Evolutionary conservation across 2,888 invertebrate species (phyloP), one percentile per base, ranked within the genome.

Genomic region (Euplagia quadripunctaria): DNA sequence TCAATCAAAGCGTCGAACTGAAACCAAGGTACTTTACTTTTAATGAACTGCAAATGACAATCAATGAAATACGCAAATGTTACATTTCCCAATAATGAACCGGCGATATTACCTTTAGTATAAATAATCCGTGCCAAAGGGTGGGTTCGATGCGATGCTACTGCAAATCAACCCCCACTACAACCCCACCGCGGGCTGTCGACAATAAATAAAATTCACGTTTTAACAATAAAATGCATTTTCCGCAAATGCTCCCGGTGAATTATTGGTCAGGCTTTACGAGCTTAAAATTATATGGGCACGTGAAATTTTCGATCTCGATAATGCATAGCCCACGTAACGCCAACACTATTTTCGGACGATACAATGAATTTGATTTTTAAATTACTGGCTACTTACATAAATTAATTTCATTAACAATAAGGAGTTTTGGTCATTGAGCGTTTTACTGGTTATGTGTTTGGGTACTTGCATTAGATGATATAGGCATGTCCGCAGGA

Each of bases 191-290:
- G 91, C 90, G 89, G 90, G 90, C 93, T 94, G 95, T 95, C 94
- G 94, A 89, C 94, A 91, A 95, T 96, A 96, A 95, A 95, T 95
- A 96, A 96, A 96, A 95, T 96, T 96, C 95, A 95, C 95, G 95
- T 95, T 95, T 96, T 95, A 96, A 95, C 95, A 96, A 96, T 96
- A 96, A 96, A 96, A 95, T 96, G 95, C 95, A 95, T 96, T 95
- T 96, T 95, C 96, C 95, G 95, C 95, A 95, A 96, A 96, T 95
- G 95, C 94, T 94, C 90, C 94, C 92, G 85, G 92, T 94, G 95
- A 95, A 94, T 95, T 95, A 95, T 95, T 92, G 92, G 91, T 85
- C 92, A 88, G 90, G 94, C 94, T 96, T 95, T 95, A 96, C 94
- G 95, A 95, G 95, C 94, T 96, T 95, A 95, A 96, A 96, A 96